Percentiles rank a stretch among this genome's conserved stretches.
These are phyloP conservation scores for Sphecodes monilicornis DNA, from an alignment of 2,888 invertebrate species.

Conservation along the genomic window DNA sequence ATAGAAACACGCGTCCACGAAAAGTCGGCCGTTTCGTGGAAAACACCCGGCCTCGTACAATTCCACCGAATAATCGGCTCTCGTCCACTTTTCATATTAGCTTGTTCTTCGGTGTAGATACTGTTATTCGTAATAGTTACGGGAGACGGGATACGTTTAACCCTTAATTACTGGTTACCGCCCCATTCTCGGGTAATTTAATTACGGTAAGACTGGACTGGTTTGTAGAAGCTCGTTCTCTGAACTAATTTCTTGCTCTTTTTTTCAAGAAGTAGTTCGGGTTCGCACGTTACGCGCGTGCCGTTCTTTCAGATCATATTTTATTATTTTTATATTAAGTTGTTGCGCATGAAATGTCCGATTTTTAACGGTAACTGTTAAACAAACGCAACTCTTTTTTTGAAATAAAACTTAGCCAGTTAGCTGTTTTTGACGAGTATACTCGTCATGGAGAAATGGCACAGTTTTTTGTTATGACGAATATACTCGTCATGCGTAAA, in stretches of 20 bases:
- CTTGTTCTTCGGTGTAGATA: neutral
- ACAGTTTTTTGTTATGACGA: no score
- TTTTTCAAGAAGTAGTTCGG: neutral
- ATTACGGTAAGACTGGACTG: conserved; percentile 4
- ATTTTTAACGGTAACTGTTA: no score
- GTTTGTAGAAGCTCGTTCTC: neutral
- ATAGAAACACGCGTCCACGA: conserved; percentile 18
- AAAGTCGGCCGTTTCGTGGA: conserved; percentile 43
- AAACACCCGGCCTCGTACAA: conserved; percentile 11
- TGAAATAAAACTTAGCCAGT: no score
- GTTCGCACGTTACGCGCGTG: neutral
- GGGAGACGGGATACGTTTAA: neutral
- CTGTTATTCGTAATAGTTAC: neutral
- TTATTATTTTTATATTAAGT: no score
- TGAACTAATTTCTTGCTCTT: neutral
- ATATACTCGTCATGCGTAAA: no score
- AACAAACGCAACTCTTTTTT: no score
- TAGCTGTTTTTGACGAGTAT: no score
- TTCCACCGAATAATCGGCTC: neutral
- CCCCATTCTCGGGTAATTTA: conserved; percentile 1
- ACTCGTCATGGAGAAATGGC: no score
- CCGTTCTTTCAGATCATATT: neutral
- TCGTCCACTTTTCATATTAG: neutral
- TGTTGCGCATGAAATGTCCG: no score
- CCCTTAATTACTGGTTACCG: conserved; percentile 14